Percentiles rank a stretch among this genome's conserved stretches.
Conservation (phyloP, 2,113 vertebrate species). For the Onychostruthus taczanowskii region DNA sequence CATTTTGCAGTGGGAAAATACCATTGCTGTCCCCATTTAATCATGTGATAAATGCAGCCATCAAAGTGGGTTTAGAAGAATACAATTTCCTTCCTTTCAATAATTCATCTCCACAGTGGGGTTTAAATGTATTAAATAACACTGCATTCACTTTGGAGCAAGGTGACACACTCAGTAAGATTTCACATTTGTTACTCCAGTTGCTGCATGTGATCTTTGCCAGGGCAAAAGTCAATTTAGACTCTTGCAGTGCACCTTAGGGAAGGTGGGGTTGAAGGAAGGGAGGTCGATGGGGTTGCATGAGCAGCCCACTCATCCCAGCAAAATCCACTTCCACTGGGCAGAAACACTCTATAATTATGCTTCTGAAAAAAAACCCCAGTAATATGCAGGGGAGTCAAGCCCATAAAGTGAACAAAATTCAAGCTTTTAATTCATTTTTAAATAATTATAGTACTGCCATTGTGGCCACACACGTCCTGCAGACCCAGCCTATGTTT, state of each 20-base stretch:
- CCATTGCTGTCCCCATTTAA: not conserved
- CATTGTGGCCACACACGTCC: accelerated
- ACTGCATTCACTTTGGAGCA: slow-evolving; percentile 35
- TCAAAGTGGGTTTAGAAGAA: slow-evolving; percentile 48
- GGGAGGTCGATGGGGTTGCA: not conserved
- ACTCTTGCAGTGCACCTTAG: not conserved
- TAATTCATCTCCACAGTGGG: slow-evolving; percentile 5
- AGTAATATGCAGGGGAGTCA: not conserved
- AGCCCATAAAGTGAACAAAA: not conserved
- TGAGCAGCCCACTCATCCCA: not conserved
- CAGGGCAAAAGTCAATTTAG: not conserved
- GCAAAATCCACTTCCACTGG: not conserved
- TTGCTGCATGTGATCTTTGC: not conserved
- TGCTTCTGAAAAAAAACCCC: too few species aligned
- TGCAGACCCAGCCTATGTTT: not conserved
- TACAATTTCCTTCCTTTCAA: slow-evolving; percentile 58
- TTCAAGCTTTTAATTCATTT: not conserved
- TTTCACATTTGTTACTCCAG: slow-evolving; percentile 30
- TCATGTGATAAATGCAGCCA: slow-evolving; percentile 43
- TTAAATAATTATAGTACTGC: not conserved
- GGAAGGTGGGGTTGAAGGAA: not conserved
- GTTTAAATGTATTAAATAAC: slow-evolving; percentile 56
- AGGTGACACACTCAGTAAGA: slow-evolving; percentile 51
- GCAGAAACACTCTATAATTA: not conserved
- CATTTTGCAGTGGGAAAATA: not conserved